These are phyloP conservation scores for Trissolcus basalis DNA, from an alignment of 1,140 invertebrate genomes.

Conservation along the genomic window DNA sequence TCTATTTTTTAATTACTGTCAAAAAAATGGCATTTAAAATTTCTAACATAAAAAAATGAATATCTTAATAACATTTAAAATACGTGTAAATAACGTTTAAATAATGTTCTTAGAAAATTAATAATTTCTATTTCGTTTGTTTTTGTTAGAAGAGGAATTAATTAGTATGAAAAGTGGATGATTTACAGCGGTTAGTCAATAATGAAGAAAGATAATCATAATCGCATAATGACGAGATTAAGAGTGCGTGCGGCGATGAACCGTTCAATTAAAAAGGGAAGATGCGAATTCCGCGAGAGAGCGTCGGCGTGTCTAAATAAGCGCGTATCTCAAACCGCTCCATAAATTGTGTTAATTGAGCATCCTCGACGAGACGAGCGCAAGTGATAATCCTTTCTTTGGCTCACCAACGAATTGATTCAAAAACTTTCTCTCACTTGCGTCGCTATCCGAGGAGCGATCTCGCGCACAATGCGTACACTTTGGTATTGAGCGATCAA, in stretches of 20 bases:
- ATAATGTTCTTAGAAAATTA: no score
- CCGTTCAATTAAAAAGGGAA: constrained; percentile 38
- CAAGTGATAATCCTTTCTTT: constrained; percentile 61
- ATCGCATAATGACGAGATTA: constrained; percentile 9
- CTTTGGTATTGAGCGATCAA: not conserved
- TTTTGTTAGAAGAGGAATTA: not conserved
- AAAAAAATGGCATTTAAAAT: no score
- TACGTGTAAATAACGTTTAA: no score
- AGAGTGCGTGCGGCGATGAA: constrained; percentile 16
- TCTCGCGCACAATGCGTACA: constrained; percentile 12
- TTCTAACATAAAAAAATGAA: no score
- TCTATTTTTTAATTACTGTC: no score
- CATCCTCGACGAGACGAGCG: constrained; percentile 53
- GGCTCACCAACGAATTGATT: constrained; percentile 60
- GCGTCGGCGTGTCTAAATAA: constrained; percentile 49
- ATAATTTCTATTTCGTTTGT: not conserved
- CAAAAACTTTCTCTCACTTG: constrained; percentile 59
- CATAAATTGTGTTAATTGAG: constrained; percentile 61
- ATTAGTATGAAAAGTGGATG: not conserved
- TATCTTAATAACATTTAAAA: no score
- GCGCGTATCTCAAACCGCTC: constrained; percentile 57
- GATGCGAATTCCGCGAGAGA: constrained; percentile 53
- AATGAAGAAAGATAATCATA: not conserved
- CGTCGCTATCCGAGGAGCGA: constrained; percentile 51
- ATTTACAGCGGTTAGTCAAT: not conserved